These are phyloP conservation scores for Actinostola sp. DNA, from an alignment of 92 coral and sea anemone genomes.

Conservation along the genomic window DNA sequence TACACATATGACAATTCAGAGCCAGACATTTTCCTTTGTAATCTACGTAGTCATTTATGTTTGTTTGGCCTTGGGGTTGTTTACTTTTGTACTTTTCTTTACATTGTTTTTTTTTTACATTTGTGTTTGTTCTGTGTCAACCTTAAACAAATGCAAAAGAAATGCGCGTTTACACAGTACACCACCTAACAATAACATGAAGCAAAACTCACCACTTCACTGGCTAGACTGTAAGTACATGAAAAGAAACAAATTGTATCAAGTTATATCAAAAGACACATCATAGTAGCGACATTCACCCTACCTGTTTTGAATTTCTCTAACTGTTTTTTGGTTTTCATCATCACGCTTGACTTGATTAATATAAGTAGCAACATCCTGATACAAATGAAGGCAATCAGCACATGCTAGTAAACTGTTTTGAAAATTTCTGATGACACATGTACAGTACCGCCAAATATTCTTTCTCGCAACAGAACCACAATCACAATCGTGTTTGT, in stretches of 20 bases:
- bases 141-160: too few species aligned
- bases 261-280: not conserved
- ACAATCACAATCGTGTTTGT: too few species aligned
- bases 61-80: too few species aligned
- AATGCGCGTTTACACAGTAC: too few species aligned
- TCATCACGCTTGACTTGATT: conserved; percentile 95
- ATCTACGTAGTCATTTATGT: too few species aligned
- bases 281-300: not conserved
- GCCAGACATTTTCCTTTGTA: too few species aligned
- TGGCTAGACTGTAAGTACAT: conserved; percentile 39
- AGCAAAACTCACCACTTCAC: conserved; percentile 69
- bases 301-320: conserved; percentile 91
- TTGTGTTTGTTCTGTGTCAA: too few species aligned
- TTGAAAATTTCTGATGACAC: too few species aligned
- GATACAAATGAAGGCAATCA: not conserved
- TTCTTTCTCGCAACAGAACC: too few species aligned
- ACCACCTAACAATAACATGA: not conserved
- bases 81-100: too few species aligned
- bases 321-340: conserved; percentile 86
- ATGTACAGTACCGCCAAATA: not conserved
- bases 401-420: not conserved
- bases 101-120: too few species aligned
- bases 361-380: conserved; percentile 97
- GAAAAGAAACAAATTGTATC: conserved; percentile 1
- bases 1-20: too few species aligned